Percentiles rank a stretch among this genome's conserved stretches.
Evolutionary conservation across 2,797 vertebrate genomes (phyloP).

Genomic region (Erithacus rubecula): DNA sequence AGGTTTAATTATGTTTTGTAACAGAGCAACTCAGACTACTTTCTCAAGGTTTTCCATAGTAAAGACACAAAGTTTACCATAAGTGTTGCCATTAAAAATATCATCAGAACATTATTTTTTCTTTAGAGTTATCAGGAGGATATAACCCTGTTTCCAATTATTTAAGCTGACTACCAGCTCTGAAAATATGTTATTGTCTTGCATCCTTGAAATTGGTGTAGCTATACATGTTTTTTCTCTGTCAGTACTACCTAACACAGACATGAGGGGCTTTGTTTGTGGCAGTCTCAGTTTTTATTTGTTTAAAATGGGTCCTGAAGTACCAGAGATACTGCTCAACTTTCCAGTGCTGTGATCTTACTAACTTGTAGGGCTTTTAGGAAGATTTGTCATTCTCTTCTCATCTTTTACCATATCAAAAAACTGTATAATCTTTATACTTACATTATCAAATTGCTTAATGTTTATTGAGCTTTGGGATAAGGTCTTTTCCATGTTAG

Average conservation of each 20-base stretch:
- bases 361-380: constrained; percentile 23
- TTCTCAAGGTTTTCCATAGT: neutral
- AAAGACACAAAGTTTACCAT: neutral
- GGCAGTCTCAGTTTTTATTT: constrained; percentile 29
- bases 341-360: constrained; percentile 13
- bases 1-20: neutral
- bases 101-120: neutral
- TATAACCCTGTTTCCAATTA: constrained; percentile 3
- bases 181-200: neutral
- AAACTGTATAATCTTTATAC: neutral
- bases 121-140: neutral
- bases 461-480: neutral
- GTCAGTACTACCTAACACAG: neutral
- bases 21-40: neutral
- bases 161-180: constrained; percentile 19
- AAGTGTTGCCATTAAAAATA: neutral
- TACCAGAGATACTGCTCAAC: neutral
- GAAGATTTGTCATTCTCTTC: constrained; percentile 34
- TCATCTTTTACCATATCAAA: neutral
- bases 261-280: neutral
- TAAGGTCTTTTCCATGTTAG: neutral
- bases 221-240: neutral
- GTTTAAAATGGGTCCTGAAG: constrained; percentile 2
- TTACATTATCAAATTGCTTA: constrained; percentile 1
- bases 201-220: constrained; percentile 19